Percentiles rank a stretch among this genome's conserved stretches.
These are phyloP conservation scores for Cuculus canorus DNA, from an alignment of 2,797 vertebrate genomes.

Conservation along the genomic window DNA sequence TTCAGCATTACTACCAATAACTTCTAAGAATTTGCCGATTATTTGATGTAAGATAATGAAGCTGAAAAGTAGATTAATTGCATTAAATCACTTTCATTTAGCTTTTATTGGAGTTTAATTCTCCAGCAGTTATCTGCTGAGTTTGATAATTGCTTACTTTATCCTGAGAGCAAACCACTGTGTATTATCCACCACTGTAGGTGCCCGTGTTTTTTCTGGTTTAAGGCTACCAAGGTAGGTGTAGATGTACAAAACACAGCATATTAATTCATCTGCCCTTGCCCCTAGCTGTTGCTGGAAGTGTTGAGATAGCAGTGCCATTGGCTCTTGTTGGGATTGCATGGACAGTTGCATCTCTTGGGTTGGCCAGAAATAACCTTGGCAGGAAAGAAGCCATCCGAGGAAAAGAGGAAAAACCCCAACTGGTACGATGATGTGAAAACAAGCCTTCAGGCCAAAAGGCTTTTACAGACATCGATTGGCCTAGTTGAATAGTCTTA, in stretches of 20 bases:
- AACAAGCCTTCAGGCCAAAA: neutral
- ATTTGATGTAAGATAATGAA: neutral
- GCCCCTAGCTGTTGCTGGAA: neutral
- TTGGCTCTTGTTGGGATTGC: neutral
- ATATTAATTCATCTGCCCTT: neutral
- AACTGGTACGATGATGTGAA: neutral
- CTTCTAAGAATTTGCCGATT: neutral
- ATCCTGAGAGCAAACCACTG: neutral
- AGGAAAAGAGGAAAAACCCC: neutral
- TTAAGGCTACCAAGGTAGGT: neutral
- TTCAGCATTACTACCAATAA: neutral
- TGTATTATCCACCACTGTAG: neutral
- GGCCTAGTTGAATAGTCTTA: neutral
- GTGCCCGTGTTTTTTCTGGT: rapidly evolving
- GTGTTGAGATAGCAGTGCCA: neutral
- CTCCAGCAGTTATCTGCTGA: neutral
- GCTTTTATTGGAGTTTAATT: neutral
- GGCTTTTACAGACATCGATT: neutral
- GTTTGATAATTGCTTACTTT: neutral
- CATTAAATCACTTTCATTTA: neutral
- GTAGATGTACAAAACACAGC: neutral
- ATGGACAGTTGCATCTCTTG: neutral
- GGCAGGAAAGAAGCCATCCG: neutral
- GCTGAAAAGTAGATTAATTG: slow-evolving; percentile 4
- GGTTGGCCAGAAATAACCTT: neutral